Evolutionary conservation across 1,140 invertebrate genomes (phyloP).

Genomic region (Drosophila ambigua): DNA sequence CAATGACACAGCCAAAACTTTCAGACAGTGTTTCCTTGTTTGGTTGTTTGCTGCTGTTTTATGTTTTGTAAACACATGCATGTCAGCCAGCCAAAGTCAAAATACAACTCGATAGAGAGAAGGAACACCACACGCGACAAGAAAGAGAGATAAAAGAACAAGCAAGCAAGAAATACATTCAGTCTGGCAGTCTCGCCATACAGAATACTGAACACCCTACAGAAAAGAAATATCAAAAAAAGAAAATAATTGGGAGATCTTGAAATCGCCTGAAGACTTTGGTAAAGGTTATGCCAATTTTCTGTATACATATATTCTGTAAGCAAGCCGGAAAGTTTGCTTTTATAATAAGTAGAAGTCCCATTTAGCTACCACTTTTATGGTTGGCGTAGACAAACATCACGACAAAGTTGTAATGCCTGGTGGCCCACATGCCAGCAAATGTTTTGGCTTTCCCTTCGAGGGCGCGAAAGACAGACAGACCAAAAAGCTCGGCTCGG

Average conservation of each 20-base stretch:
- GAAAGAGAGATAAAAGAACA: not conserved
- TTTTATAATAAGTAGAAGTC: conserved; percentile 18
- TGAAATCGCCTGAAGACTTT: too few species aligned
- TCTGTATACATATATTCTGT: too few species aligned
- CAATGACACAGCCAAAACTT: conserved; percentile 74
- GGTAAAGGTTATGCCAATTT: too few species aligned
- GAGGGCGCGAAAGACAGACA: conserved; percentile 5
- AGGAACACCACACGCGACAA: conserved; percentile 14
- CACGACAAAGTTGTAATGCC: conserved; percentile 53
- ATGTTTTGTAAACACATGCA: conserved; percentile 77
- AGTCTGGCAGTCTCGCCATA: conserved; percentile 11
- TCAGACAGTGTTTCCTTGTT: conserved; percentile 61
- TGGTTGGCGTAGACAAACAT: conserved; percentile 41
- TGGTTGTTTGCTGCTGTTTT: conserved; percentile 38
- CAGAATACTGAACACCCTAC: conserved; percentile 22
- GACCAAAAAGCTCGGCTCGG: conserved; percentile 3
- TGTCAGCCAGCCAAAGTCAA: conserved; percentile 61
- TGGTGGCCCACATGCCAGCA: conserved; percentile 9
- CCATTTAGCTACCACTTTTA: conserved; percentile 34
- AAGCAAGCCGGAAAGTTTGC: conserved; percentile 13
- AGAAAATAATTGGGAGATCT: too few species aligned
- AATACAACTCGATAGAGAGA: conserved; percentile 43
- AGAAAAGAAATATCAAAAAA: not conserved
- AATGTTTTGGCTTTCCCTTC: conserved; percentile 30
- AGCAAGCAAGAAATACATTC: conserved; percentile 20